These are phyloP conservation scores for Cyclophora punctaria DNA, from an alignment of 2,888 invertebrate genomes.

Conservation along the genomic window DNA sequence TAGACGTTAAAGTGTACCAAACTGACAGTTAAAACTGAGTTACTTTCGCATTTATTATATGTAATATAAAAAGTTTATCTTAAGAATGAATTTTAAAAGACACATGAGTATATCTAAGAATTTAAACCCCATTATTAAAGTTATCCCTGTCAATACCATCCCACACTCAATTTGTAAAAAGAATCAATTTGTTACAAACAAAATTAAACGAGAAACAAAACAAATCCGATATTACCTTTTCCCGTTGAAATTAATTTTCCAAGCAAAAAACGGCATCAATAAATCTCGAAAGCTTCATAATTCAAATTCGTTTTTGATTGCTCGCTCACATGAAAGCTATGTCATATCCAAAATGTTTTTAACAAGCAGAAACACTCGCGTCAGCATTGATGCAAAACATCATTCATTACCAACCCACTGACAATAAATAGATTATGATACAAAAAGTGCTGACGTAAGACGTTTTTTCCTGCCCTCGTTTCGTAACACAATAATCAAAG, in stretches of 20 bases:
- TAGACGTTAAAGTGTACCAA: no score
- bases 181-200: no score
- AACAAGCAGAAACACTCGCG: conserved; percentile 53
- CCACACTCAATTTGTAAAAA: no score
- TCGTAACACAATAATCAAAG: conserved; percentile 71
- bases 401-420: conserved; percentile 61
- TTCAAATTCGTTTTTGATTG: conserved; percentile 50
- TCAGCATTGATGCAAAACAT: conserved; percentile 59
- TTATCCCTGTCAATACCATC: no score
- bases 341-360: conserved; percentile 43
- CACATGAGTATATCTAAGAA: no score
- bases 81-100: no score
- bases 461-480: conserved; percentile 54
- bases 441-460: conserved; percentile 58
- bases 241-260: conserved; percentile 16
- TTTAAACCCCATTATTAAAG: no score
- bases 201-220: conserved; percentile 1
- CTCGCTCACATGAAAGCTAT: conserved; percentile 45
- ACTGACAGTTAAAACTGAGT: no score
- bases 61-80: no score
- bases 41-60: no score
- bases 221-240: not conserved
- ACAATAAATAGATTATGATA: conserved; percentile 70
- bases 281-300: conserved; percentile 27
- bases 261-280: conserved; percentile 25